A percentile compares a stretch with the other conserved stretches of the same genome.
phyloP scores from a whole-genome alignment of 2,113 vertebrate species.

The Entosphenus tridentatus region DNA sequence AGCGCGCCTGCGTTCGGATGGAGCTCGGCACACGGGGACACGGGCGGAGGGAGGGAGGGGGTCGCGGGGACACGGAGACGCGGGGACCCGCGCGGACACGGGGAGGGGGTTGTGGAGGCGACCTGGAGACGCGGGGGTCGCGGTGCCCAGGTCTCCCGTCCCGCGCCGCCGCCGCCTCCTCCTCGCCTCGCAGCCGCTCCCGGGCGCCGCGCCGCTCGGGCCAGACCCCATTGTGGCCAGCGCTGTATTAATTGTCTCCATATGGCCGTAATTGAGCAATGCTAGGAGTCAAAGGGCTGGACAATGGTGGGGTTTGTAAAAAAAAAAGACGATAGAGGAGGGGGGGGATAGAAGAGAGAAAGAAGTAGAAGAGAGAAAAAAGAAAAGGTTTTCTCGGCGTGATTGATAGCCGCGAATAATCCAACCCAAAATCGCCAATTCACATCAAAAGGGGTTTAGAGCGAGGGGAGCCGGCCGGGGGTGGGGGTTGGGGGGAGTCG shows the following conservation, averaged over 20 bases:
- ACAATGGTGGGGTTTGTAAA: conserved; percentile 6
- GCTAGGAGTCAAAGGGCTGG: conserved; percentile 4
- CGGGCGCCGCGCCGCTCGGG: background rate
- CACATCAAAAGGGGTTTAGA: conserved; percentile 4
- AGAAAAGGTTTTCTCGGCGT: background rate
- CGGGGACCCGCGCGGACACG: background rate
- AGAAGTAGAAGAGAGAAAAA: too few species aligned
- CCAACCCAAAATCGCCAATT: conserved; percentile 4
- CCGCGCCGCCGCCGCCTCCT: background rate
- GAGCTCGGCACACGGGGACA: background rate
- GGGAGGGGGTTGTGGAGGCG: background rate
- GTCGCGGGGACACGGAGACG: background rate
- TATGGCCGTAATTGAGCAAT: conserved; percentile 6
- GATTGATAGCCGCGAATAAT: conserved; percentile 6
- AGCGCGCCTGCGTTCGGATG: background rate
- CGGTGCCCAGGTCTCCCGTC: background rate
- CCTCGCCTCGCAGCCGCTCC: background rate
- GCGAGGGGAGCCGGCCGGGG: background rate
- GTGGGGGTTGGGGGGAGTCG: background rate
- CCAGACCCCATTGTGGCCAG: background rate
- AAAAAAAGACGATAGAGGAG: background rate
- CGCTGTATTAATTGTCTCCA: conserved; percentile 5
- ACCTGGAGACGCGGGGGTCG: background rate
- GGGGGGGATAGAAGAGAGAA: too few species aligned
- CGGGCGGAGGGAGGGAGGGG: background rate